Evolutionary conservation across 2,113 vertebrate species (phyloP).

Genomic region (Phycodurus eques): DNA sequence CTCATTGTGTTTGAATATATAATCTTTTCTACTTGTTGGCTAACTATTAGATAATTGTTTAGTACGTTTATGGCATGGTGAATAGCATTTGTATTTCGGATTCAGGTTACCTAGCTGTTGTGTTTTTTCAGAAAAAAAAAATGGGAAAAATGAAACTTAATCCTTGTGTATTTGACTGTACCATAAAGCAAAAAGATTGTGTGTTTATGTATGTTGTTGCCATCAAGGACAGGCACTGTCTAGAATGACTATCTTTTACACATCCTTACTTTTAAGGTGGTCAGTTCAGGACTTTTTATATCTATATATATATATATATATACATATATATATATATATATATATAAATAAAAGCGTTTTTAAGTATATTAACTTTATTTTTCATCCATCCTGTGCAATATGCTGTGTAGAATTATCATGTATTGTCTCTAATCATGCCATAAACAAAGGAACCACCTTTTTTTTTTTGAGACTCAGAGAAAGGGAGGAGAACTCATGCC

Average conservation of each 20-base stretch:
- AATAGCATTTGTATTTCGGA: conserved; percentile 98
- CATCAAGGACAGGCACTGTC: conserved; percentile 95
- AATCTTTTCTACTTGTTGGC: conserved; percentile 99
- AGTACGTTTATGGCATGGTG: conserved; percentile 99
- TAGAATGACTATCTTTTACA: conserved; percentile 89
- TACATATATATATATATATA: conserved; percentile 79
- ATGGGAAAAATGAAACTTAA: conserved; percentile 78
- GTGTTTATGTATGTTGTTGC: conserved; percentile 99
- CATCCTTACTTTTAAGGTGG: conserved; percentile 84
- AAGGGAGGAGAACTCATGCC: conserved; percentile 81
- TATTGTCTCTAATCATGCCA: conserved; percentile 86
- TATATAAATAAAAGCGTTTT: conserved; percentile 77
- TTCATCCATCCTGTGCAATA: conserved; percentile 99
- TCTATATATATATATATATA: conserved; percentile 78
- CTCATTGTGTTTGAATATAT: conserved; percentile 99
- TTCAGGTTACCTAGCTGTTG: conserved; percentile 99
- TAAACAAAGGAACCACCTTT: conserved; percentile 72
- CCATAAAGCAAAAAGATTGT: conserved; percentile 99
- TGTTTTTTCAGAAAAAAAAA: conserved; percentile 85
- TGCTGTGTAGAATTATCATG: conserved; percentile 93
- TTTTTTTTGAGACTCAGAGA: conserved; percentile 61
- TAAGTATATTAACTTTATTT: conserved; percentile 83
- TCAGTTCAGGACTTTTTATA: conserved; percentile 85
- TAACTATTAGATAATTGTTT: conserved; percentile 98
- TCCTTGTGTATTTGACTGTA: conserved; percentile 99